Evolutionary conservation across 2,113 vertebrate species (phyloP), one percentile per base, ranked within the genome.

Genomic region (Atrichornis clamosus): DNA sequence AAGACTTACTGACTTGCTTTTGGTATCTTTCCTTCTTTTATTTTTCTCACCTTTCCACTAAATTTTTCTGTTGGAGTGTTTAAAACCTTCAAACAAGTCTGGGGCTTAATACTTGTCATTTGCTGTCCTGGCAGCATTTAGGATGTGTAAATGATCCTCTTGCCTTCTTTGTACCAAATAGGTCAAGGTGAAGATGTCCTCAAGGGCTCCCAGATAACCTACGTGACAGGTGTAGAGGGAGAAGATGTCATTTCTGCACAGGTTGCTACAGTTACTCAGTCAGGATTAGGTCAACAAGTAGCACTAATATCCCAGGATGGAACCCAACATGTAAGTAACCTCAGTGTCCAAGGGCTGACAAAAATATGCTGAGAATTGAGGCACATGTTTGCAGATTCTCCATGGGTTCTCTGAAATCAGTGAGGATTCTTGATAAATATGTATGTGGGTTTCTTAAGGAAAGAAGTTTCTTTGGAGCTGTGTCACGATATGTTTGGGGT

Each of bases 291-390:
- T 94, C 99, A 99, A n/a, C 99, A 99, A 58, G 98, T 99, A 89
- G 99, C 99, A 76, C 98, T 99, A 89, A 99, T 99, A 97, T 98
- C 99, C n/a, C 99, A 99, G 94, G 99, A 99, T 18, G 99, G 99
- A 60, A 99, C 99, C 21, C 99, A 99, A 55, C 99, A 99, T 85
- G 99, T 99, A 96, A 98, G 98, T 98, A 95, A 78, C 26, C 13
- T 18, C 50, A 22, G 32, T 20, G 26, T 72, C 53, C 32, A 94
- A 91, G 42, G 33, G 7, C 37, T 94, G 52, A 56, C 53, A 82
- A 59, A 95, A 55, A 8, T 6, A 22, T 3, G 12, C 42, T 79
- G 58, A 81, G 47, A 82, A 46, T 2, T 35, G 39, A 52, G 26
- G 58, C 39, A 68, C 11, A 3, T 24, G 11, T 70, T 84, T 80